These are phyloP conservation scores for Orussus abietinus DNA, from an alignment of 1,140 invertebrate genomes.

Conservation along the genomic window DNA sequence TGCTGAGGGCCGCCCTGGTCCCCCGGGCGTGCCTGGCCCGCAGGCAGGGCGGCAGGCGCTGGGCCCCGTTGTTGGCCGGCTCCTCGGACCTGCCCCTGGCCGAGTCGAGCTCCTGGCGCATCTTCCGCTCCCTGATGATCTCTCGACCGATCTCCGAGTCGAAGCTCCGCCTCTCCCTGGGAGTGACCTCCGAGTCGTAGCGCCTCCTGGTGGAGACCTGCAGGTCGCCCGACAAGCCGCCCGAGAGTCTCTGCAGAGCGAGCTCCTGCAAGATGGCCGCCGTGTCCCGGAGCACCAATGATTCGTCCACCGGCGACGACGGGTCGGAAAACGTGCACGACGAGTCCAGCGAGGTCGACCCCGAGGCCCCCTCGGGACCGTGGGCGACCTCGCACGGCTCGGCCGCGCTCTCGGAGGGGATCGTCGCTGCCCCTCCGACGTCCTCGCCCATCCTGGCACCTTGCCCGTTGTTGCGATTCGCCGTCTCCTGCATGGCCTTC, in stretches of 20 bases:
- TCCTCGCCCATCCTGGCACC: slow-evolving; percentile 25
- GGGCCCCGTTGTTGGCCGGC: slow-evolving; percentile 26
- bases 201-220: slow-evolving; percentile 23
- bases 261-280: slow-evolving; percentile 46
- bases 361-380: slow-evolving; percentile 41
- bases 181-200: slow-evolving; percentile 31
- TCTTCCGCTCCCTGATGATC: slow-evolving; percentile 52
- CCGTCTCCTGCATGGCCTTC: slow-evolving; percentile 17
- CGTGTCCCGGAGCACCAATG: slow-evolving; percentile 41
- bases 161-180: slow-evolving; percentile 46
- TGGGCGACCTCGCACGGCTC: slow-evolving; percentile 44
- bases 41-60: slow-evolving; percentile 55
- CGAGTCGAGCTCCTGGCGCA: slow-evolving; percentile 52
- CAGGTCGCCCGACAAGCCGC: slow-evolving; percentile 27
- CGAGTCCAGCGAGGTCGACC: slow-evolving; percentile 32
- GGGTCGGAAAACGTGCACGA: slow-evolving; percentile 38
- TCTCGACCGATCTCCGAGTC: slow-evolving; percentile 58
- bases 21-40: slow-evolving; percentile 51
- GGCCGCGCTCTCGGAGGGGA: slow-evolving; percentile 44
- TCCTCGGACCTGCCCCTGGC: slow-evolving; percentile 40
- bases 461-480: slow-evolving; percentile 28
- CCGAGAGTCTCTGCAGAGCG: slow-evolving; percentile 43
- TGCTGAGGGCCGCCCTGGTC: slow-evolving; percentile 62
- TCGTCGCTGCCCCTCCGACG: slow-evolving; percentile 29
- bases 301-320: slow-evolving; percentile 37